Percentiles rank a stretch among this genome's conserved stretches.
Conservation (phyloP, 2,797 vertebrate genomes). For the Alcedo quadribrachys region DNA sequence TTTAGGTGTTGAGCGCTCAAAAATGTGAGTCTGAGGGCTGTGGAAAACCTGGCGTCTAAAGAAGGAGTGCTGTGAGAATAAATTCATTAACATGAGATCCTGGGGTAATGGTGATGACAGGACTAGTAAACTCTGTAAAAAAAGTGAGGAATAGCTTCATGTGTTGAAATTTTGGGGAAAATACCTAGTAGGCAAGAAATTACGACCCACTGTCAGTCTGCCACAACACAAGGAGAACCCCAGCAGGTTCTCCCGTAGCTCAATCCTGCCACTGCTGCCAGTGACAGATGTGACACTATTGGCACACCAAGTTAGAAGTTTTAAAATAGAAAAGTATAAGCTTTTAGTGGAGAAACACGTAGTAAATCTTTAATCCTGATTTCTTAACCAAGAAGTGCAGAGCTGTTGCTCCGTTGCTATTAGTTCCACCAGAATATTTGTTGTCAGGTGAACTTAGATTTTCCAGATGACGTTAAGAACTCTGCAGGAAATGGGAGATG, state of each 20-base stretch:
- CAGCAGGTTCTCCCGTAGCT: not conserved
- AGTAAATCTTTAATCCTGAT: not conserved
- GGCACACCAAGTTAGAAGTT: not conserved
- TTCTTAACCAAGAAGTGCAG: not conserved
- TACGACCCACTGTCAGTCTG: not conserved
- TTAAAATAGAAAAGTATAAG: not conserved
- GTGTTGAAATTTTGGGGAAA: constrained; percentile 3
- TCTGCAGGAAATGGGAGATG: not conserved
- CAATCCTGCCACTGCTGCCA: not conserved
- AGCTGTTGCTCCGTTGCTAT: not conserved
- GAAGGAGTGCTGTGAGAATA: not conserved
- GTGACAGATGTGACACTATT: not conserved
- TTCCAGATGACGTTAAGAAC: constrained; percentile 8
- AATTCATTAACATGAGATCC: constrained; percentile 23
- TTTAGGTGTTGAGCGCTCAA: constrained; percentile 2
- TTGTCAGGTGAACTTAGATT: constrained; percentile 5
- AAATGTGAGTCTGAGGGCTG: not conserved
- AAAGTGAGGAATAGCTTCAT: not conserved
- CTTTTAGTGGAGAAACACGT: not conserved
- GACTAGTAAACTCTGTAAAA: not conserved
- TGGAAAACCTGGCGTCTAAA: not conserved
- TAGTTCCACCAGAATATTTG: constrained; percentile 2
- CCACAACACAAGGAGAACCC: not conserved
- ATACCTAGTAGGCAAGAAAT: not conserved
- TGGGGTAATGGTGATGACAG: not conserved